Evolutionary conservation across 2,113 vertebrate genomes (phyloP), one percentile per base, ranked within the genome.

Genomic region (Cryptotis parvus): DNA sequence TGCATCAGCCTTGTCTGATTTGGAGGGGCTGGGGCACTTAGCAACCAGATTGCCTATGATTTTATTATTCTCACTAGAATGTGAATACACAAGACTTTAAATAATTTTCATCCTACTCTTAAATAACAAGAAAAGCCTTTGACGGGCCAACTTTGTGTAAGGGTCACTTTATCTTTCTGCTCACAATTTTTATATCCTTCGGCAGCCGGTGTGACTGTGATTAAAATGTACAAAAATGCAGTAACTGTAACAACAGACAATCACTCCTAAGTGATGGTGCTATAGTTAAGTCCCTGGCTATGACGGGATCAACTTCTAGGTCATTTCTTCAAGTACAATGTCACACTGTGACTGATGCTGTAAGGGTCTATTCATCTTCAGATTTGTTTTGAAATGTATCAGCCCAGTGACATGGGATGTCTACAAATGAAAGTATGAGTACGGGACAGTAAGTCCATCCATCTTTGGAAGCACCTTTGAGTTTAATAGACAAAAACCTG

Each of bases 331-430:
- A 68, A 74, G 37, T 31, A 88, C 15, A 94, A 94, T 87, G 76
- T 69, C 81, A 75, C 16, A 79, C 18, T 4, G 27, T n/a, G 89
- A 90, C 77, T 66, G 27, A 84, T 84, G 75, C 92, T 72, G 39
- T 90, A 94, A 94, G 63, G 37, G 72, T 80, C 66, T 37, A 90
- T 85, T 86, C 84, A 85, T 73, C 87, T 84, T 87, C 27, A 27
- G 37, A 90, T 84, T 87, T 65, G 18, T 88, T 89, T 77, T 80
- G 74, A 83, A 49, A 95, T 94, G 88, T 91, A 90, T 61, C 92
- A 70, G 81, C 31, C 74, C 20, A 91, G 20, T 90, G 72, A 90
- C 65, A 61, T 27, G 88, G 35, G 93, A 89, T 78, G 84, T 90
- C 69, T 58, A 26, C 70, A 45, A 69, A 75, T 29, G 10, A 79